Evolutionary conservation across 2,113 vertebrate genomes (phyloP), one percentile per base, ranked within the genome.

Genomic region (Amphiprion percula): DNA sequence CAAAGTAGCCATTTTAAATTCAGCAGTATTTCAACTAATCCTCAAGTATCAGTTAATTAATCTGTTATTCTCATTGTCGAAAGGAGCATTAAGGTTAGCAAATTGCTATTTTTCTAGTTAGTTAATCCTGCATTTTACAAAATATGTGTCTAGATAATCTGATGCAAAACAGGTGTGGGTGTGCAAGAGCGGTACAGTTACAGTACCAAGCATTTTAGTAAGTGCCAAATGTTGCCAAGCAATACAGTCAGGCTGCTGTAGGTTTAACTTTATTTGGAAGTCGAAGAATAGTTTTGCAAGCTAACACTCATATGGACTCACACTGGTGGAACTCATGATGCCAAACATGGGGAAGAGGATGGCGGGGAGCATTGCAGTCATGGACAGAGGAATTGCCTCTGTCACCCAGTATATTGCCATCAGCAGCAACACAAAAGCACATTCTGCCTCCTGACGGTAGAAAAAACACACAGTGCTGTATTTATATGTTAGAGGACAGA

Each of bases 281-380:
- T 11, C n/a, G 17, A 53, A 21, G 17, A 53, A 41, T 3, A 33
- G 15, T 28, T 21, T 4, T 4, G 10, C 7, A 41, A 89, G 94
- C 23, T 72, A 1, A 64, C 19, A 23, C 39, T 17, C 24, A 55
- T 10, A 30, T 16, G 17, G 5, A 83, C 87, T 85, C 68, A 98
- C 97, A 37, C 82, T 0, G n/a, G 95, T 94, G 2, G 97, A 97
- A 84, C 77, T 53, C 95, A 98, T 94, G 90, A 98, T 96, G 65
- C 97, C 97, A 49, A 97, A 95, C 28, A 96, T 19, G 0, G 97
- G 97, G 56, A 98, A 97, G 91, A 98, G 93, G 59, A 98, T 79
- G 3, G 94, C 97, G 4, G 97, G 97, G 2, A 98, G 87, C 84
- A 98, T 90, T 71, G 97, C 96, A 0, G 97, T 97, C 49, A 97